These are phyloP conservation scores for Pocillopora verrucosa DNA, from an alignment of 64 coral and sea anemone genomes.

Conservation along the genomic window DNA sequence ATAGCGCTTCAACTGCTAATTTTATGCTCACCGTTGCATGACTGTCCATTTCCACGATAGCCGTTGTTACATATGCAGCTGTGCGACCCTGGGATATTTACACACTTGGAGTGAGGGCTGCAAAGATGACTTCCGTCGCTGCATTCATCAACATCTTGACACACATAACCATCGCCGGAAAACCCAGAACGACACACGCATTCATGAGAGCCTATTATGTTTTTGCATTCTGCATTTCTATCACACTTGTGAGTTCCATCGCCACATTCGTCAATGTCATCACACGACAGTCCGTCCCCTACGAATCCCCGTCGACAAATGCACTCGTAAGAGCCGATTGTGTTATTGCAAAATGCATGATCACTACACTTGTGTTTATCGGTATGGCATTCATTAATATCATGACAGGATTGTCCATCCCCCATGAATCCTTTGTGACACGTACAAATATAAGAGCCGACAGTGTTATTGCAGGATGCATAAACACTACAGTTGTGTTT, in stretches of 20 bases:
- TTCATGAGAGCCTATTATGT: constrained; percentile 36
- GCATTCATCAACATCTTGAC: constrained; percentile 58
- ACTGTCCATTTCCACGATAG: constrained; percentile 40
- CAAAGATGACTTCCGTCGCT: constrained; percentile 28
- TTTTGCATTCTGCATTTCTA: constrained; percentile 41
- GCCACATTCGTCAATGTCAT: constrained; percentile 54
- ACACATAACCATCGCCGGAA: constrained; percentile 41
- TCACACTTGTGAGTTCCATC: constrained; percentile 20
- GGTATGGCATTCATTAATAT: constrained; percentile 6
- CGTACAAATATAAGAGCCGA: too few species aligned
- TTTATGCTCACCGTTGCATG: constrained; percentile 13
- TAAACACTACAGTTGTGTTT: too few species aligned
- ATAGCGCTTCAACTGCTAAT: neutral
- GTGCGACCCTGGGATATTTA: constrained; percentile 38
- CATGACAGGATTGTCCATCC: neutral
- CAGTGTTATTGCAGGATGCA: neutral
- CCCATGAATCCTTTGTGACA: too few species aligned
- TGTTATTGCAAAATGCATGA: constrained; percentile 16
- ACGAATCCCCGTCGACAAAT: neutral
- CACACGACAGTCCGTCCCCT: constrained; percentile 14
- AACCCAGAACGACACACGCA: constrained; percentile 51
- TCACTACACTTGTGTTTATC: neutral
- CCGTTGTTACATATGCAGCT: constrained; percentile 40
- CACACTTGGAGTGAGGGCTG: constrained; percentile 2
- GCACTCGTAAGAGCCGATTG: constrained; percentile 19